Evolutionary conservation across 2,113 vertebrate species (phyloP).

Genomic region (Garra rufa): DNA sequence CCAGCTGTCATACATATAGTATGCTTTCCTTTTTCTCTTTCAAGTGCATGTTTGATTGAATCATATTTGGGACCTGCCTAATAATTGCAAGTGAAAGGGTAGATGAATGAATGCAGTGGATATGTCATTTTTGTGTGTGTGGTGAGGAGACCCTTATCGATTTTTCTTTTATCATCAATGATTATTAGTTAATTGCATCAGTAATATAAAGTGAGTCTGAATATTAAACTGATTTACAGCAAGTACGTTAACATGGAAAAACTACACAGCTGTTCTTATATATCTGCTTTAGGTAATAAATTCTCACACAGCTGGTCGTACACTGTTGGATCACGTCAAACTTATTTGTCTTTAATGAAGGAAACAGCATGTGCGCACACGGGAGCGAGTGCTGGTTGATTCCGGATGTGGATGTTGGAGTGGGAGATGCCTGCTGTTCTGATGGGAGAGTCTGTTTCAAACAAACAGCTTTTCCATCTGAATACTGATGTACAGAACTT

Average conservation of each 20-base stretch:
- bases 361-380: not conserved
- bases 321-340: not conserved
- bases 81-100: not conserved
- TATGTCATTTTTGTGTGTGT: conserved; percentile 7
- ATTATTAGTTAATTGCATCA: too few species aligned
- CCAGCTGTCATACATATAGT: not conserved
- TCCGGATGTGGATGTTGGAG: conserved; percentile 33
- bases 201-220: not conserved
- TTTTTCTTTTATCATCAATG: too few species aligned
- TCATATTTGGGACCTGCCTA: not conserved
- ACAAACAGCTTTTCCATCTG: conserved; percentile 27
- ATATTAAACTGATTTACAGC: not conserved
- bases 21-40: not conserved
- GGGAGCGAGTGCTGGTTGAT: not conserved
- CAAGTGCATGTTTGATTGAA: not conserved
- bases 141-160: conserved; percentile 3
- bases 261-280: not conserved
- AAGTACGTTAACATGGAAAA: not conserved
- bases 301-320: conserved; percentile 7
- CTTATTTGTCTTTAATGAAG: conserved; percentile 7
- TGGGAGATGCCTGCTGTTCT: conserved; percentile 18
- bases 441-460: conserved; percentile 31
- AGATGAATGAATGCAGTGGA: not conserved
- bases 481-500: conserved; percentile 37
- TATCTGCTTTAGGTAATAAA: not conserved